phyloP scores from a whole-genome alignment of 2,797 vertebrate species.

The Bucorvus abyssinicus region DNA sequence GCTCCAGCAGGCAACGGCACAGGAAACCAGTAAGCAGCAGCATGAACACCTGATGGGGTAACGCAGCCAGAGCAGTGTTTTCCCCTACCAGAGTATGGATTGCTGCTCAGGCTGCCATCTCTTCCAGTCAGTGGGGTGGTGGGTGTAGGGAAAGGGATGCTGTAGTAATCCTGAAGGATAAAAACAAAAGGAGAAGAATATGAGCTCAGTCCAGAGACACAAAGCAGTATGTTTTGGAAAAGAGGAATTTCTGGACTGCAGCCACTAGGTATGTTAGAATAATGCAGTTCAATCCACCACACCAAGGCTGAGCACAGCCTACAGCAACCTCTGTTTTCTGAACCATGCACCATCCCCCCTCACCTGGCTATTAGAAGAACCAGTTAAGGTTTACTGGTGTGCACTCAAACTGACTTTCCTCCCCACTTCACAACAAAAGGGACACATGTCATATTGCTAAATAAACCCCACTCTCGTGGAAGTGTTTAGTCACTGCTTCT shows the following conservation, averaged over 20 bases:
- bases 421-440: neutral
- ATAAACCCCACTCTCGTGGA: neutral
- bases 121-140: constrained; percentile 93
- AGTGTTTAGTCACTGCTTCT: neutral
- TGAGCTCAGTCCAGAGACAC: neutral
- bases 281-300: neutral
- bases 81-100: constrained; percentile 92
- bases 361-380: neutral
- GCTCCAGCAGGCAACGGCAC: neutral
- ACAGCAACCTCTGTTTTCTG: neutral
- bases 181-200: neutral
- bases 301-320: neutral
- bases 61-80: neutral
- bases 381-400: constrained; percentile 67
- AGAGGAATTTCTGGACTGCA: neutral
- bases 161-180: constrained; percentile 91
- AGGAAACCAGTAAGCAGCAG: neutral
- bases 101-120: constrained; percentile 91
- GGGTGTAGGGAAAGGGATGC: constrained; percentile 95
- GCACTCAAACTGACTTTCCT: neutral
- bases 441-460: fast-evolving
- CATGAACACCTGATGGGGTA: neutral
- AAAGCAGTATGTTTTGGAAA: neutral
- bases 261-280: neutral
- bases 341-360: constrained; percentile 63